These are phyloP conservation scores for Phenganax marumi DNA, from an alignment of 92 coral and sea anemone genomes.

Conservation along the genomic window DNA sequence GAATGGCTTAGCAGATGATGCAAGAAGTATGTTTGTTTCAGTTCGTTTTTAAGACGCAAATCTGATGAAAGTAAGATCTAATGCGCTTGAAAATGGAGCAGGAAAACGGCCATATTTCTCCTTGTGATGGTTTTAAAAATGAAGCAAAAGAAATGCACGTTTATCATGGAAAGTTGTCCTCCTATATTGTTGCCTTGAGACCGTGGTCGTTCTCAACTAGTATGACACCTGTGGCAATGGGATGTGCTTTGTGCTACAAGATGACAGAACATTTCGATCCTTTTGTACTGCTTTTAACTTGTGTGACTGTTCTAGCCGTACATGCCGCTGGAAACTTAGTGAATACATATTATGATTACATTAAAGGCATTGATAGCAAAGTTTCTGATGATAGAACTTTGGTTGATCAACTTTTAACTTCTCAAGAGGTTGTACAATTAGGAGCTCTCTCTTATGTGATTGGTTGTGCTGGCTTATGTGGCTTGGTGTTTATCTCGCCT, in stretches of 20 bases:
- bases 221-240: constrained; percentile 83
- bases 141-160: constrained; percentile 32
- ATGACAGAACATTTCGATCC: constrained; percentile 68
- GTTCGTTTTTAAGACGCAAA: neutral
- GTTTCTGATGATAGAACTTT: constrained; percentile 93
- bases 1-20: neutral
- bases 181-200: constrained; percentile 81
- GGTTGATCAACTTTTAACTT: constrained; percentile 81
- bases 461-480: constrained; percentile 73
- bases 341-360: constrained; percentile 88
- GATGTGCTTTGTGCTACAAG: constrained; percentile 86
- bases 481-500: constrained; percentile 76
- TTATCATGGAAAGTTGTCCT: constrained; percentile 59
- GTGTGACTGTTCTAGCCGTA: constrained; percentile 80
- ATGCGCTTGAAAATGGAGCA: neutral
- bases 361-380: constrained; percentile 93
- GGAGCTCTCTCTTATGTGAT: constrained; percentile 76
- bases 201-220: constrained; percentile 99
- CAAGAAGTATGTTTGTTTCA: neutral
- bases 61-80: neutral
- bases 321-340: constrained; percentile 98
- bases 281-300: constrained; percentile 59
- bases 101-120: neutral
- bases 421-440: constrained; percentile 87
- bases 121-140: constrained; percentile 17